phyloP scores from a whole-genome alignment of 1,140 invertebrate species.

The Papilio helenus region DNA sequence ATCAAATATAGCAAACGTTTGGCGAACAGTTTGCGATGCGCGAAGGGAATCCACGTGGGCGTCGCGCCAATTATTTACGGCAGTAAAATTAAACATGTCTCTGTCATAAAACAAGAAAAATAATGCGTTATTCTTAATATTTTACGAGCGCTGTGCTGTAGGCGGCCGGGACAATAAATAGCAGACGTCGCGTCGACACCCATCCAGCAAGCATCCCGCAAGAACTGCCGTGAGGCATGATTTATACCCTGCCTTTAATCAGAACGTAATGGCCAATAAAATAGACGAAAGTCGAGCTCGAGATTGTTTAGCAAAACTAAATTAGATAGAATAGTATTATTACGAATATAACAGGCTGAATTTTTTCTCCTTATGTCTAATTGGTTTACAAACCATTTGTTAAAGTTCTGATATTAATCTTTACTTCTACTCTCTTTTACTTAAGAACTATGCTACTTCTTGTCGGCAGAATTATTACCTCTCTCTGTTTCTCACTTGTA shows the following conservation, averaged over 20 bases:
- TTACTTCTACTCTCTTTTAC: too few species aligned
- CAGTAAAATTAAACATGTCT: slow-evolving; percentile 52
- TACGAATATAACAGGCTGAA: background rate
- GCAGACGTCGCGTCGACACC: slow-evolving; percentile 46
- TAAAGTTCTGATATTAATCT: too few species aligned
- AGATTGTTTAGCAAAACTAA: slow-evolving; percentile 1
- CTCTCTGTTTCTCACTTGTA: too few species aligned
- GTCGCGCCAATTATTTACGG: slow-evolving; percentile 56
- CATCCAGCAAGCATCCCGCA: slow-evolving; percentile 36
- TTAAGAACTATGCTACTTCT: too few species aligned
- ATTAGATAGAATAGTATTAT: background rate
- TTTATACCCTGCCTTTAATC: slow-evolving; percentile 50
- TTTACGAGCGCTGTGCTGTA: slow-evolving; percentile 49
- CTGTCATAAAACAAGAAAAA: slow-evolving; percentile 65
- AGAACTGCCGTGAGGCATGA: slow-evolving; percentile 46
- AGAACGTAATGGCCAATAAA: slow-evolving; percentile 51
- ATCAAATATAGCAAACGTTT: slow-evolving; percentile 5
- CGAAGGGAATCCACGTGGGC: slow-evolving; percentile 43
- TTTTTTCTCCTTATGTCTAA: background rate
- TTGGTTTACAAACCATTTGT: background rate
- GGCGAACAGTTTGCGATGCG: slow-evolving; percentile 10
- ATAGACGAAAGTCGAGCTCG: slow-evolving; percentile 38
- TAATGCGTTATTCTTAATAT: slow-evolving; percentile 56
- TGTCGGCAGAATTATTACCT: too few species aligned
- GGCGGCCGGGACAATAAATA: slow-evolving; percentile 51